Conservation (phyloP, 1,140 invertebrate genomes). For the Apolygus lucorum region DNA sequence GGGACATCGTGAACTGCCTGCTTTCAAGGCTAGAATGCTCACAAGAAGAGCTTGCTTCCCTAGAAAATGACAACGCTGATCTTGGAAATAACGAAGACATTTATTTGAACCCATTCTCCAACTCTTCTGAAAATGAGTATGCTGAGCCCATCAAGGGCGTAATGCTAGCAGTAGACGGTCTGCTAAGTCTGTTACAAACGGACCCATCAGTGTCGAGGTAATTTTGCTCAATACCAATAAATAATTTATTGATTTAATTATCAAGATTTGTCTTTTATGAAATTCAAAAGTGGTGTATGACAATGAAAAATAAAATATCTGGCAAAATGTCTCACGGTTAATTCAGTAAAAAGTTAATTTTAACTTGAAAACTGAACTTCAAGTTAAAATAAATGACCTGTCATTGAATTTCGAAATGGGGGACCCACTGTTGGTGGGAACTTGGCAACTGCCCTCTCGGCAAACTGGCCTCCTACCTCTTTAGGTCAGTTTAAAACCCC, state of each 20-base stretch:
- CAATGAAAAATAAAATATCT: background rate
- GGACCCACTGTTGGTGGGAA: no score
- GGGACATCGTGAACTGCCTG: slow-evolving; percentile 1
- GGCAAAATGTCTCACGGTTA: no score
- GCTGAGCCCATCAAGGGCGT: background rate
- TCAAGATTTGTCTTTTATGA: background rate
- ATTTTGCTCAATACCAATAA: background rate
- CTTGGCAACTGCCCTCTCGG: no score
- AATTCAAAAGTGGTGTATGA: background rate
- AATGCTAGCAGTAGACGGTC: background rate
- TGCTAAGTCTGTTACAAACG: background rate
- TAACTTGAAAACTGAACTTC: background rate
- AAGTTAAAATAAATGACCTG: background rate
- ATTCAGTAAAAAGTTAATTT: no score
- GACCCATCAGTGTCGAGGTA: background rate
- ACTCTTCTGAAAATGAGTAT: background rate
- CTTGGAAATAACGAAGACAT: background rate
- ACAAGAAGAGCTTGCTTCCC: background rate
- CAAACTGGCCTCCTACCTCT: no score
- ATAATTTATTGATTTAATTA: background rate
- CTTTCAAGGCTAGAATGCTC: background rate
- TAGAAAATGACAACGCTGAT: background rate
- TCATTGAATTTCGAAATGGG: no score
- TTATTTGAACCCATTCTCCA: slow-evolving; percentile 1
- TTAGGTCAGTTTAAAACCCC: no score